Evolutionary conservation across 2,888 invertebrate species (phyloP).

Genomic region (Blastobasis adustella): DNA sequence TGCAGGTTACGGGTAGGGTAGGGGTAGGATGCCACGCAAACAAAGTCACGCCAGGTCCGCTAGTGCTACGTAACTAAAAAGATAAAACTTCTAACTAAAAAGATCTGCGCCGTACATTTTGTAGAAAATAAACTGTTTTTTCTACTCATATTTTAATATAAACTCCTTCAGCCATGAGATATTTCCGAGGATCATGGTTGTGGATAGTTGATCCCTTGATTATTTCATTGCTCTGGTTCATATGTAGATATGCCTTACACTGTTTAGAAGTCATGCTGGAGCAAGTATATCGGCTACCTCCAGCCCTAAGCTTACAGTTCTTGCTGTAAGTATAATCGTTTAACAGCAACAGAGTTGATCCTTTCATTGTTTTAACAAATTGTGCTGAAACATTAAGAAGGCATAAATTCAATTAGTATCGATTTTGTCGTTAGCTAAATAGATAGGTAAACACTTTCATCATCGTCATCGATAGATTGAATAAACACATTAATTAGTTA

Average conservation of each 20-base stretch:
- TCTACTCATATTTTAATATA: slow-evolving; percentile 16
- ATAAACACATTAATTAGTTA: too few relatives aligned
- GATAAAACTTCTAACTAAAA: neutral
- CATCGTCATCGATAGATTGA: too few relatives aligned
- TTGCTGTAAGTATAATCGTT: slow-evolving; percentile 23
- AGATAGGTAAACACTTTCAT: too few relatives aligned
- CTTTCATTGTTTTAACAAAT: too few relatives aligned
- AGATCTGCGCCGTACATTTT: too few relatives aligned
- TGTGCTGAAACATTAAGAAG: too few relatives aligned
- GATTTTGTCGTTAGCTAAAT: too few relatives aligned
- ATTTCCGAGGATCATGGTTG: slow-evolving; percentile 26
- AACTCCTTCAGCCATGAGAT: slow-evolving; percentile 18
- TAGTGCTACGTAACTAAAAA: slow-evolving; percentile 2
- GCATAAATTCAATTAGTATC: too few relatives aligned
- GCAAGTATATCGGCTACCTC: slow-evolving; percentile 24
- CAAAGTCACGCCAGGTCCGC: neutral
- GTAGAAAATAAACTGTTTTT: too few relatives aligned
- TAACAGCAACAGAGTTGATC: slow-evolving; percentile 11
- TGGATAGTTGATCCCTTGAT: slow-evolving; percentile 20
- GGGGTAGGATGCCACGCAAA: too few relatives aligned
- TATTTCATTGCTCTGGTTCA: slow-evolving; percentile 22
- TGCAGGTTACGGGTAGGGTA: too few relatives aligned
- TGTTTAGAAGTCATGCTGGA: slow-evolving; percentile 18
- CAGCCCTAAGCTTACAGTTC: slow-evolving; percentile 9
- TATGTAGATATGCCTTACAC: slow-evolving; percentile 24